These are phyloP conservation scores for Hypena proboscidalis DNA, from an alignment of 2,888 invertebrate species.

Conservation along the genomic window DNA sequence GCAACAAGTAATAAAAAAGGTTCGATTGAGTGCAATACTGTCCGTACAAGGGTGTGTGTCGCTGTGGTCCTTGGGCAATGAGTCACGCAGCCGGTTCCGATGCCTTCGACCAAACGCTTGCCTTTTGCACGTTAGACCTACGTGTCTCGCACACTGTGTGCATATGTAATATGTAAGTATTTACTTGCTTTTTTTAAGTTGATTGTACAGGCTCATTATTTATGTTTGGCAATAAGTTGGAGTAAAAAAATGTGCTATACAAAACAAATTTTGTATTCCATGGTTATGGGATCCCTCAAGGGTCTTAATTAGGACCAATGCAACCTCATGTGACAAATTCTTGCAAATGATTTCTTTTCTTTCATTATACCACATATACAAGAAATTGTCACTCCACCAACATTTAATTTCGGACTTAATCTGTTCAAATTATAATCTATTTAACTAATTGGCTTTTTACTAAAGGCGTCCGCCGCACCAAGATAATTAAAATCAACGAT, in stretches of 20 bases:
- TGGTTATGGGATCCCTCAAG: background rate
- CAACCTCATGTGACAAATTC: too few species aligned
- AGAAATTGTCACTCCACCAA: too few species aligned
- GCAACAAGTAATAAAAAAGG: constrained; percentile 17
- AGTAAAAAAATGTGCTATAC: background rate
- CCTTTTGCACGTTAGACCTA: constrained; percentile 41
- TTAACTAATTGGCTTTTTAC: background rate
- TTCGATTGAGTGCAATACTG: constrained; percentile 30
- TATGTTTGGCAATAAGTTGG: background rate
- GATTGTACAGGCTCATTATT: constrained; percentile 3
- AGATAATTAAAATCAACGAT: constrained; percentile 10
- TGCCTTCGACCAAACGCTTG: constrained; percentile 44
- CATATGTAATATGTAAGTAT: too few species aligned
- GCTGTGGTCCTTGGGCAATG: constrained; percentile 52
- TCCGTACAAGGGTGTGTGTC: constrained; percentile 43
- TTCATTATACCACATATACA: too few species aligned
- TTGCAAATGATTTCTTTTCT: too few species aligned
- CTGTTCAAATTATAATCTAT: too few species aligned
- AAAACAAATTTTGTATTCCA: background rate
- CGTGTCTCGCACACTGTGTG: constrained; percentile 30
- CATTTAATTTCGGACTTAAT: too few species aligned
- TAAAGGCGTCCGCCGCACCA: background rate
- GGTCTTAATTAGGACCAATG: background rate
- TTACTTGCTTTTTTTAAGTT: constrained; percentile 4
- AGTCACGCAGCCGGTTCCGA: constrained; percentile 64